phyloP scores from a whole-genome alignment of 2,888 invertebrate species.

The Drosophila mayaguana region DNA sequence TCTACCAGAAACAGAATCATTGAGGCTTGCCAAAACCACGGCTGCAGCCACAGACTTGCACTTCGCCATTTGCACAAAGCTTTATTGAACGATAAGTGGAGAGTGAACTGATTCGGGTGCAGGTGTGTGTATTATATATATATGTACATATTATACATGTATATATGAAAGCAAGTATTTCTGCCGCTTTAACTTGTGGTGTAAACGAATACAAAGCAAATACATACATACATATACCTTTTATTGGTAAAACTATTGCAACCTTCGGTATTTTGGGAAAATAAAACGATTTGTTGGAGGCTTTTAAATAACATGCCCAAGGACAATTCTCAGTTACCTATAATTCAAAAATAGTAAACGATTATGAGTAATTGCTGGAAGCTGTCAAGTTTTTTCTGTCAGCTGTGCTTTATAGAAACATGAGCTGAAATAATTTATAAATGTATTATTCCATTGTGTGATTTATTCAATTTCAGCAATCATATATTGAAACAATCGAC shows the following conservation, averaged over 20 bases:
- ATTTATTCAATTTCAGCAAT: not conserved
- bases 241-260: slow-evolving; percentile 6
- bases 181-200: slow-evolving; percentile 44
- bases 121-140: slow-evolving; percentile 12
- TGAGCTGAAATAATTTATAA: not conserved
- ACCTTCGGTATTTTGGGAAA: not conserved
- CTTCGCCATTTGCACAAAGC: slow-evolving; percentile 22
- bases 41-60: slow-evolving; percentile 38
- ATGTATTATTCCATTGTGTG: not conserved
- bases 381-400: no score
- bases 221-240: slow-evolving; percentile 12
- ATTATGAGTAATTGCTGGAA: no score
- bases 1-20: slow-evolving; percentile 59
- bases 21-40: slow-evolving; percentile 34
- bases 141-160: no score
- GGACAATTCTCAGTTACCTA: no score
- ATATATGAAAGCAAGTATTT: slow-evolving; percentile 29
- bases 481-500: no score
- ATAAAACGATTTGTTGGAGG: not conserved
- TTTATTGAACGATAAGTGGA: slow-evolving; percentile 24
- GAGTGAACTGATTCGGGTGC: slow-evolving; percentile 8
- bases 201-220: slow-evolving; percentile 38
- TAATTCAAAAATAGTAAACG: no score
- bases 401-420: not conserved
- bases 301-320: not conserved